Evolutionary conservation across 1,140 invertebrate species (phyloP).

Genomic region (Lepidurus apus): DNA sequence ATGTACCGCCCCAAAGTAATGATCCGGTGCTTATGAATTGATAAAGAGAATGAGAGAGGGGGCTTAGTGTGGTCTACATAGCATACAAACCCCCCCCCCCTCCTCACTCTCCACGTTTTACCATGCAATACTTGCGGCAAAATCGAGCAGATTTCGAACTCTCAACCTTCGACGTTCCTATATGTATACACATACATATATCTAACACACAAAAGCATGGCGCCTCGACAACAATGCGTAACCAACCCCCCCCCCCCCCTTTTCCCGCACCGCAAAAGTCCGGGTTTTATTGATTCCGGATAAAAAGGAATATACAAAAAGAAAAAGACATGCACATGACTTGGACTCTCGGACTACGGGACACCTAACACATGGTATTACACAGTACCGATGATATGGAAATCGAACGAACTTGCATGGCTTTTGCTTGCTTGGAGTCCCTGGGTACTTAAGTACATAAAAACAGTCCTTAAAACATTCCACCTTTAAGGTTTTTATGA

Average conservation of each 20-base stretch:
- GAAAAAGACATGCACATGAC: not conserved
- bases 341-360: not conserved
- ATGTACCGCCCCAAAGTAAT: not conserved
- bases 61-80: not conserved
- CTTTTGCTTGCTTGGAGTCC: not conserved
- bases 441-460: not conserved
- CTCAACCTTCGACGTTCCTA: not conserved
- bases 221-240: not conserved
- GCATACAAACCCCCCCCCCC: not conserved
- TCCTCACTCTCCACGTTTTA: not conserved
- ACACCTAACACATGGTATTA: not conserved
- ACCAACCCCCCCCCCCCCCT: not conserved
- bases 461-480: too few relatives aligned
- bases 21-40: slow-evolving; percentile 15
- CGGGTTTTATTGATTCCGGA: slow-evolving; percentile 3
- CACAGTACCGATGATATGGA: not conserved
- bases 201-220: too few relatives aligned
- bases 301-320: not conserved
- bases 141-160: slow-evolving; percentile 11
- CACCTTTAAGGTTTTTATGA: too few relatives aligned
- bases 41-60: slow-evolving; percentile 15
- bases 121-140: not conserved
- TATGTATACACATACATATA: not conserved
- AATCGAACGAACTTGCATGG: slow-evolving; percentile 2
- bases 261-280: not conserved